Evolutionary conservation across 2,797 vertebrate species (phyloP).

Genomic region (Etheostoma perlongum): DNA sequence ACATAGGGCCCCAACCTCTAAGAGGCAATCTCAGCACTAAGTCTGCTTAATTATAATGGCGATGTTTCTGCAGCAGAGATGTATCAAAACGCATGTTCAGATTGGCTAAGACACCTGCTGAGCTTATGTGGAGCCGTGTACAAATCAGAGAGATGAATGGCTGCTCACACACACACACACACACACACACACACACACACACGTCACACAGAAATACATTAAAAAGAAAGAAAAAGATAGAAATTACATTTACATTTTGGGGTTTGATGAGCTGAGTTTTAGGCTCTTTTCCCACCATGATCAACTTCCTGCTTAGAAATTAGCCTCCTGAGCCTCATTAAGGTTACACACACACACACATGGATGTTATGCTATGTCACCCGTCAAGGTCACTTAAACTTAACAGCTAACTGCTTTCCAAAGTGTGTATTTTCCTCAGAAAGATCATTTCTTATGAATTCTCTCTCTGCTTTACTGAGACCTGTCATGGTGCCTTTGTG

Average conservation of each 20-base stretch:
- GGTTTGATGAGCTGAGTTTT: conserved; percentile 41
- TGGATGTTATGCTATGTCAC: neutral
- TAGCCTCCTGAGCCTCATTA: conserved; percentile 58
- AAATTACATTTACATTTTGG: neutral
- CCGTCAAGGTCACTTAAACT: conserved; percentile 60
- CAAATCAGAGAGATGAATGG: conserved; percentile 37
- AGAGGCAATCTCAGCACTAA: conserved; percentile 46
- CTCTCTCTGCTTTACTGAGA: conserved; percentile 19
- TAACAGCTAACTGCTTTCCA: conserved; percentile 35
- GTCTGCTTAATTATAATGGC: conserved; percentile 31
- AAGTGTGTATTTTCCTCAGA: conserved; percentile 27
- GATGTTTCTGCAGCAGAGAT: conserved; percentile 32
- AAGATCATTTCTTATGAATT: conserved; percentile 18
- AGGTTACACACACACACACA: neutral
- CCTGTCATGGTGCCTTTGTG: conserved; percentile 17
- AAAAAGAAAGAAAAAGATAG: neutral
- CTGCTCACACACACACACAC: conserved; percentile 16
- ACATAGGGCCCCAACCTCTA: conserved; percentile 33
- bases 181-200: neutral
- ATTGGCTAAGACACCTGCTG: conserved; percentile 34
- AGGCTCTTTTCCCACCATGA: conserved; percentile 18
- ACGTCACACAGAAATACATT: conserved; percentile 20
- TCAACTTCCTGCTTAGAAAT: conserved; percentile 56
- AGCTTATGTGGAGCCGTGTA: conserved; percentile 28
- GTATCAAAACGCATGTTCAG: conserved; percentile 20